Evolutionary conservation across 1,140 invertebrate genomes (phyloP), one percentile per base, ranked within the genome.

Genomic region (Macrosteles quadrilineatus): DNA sequence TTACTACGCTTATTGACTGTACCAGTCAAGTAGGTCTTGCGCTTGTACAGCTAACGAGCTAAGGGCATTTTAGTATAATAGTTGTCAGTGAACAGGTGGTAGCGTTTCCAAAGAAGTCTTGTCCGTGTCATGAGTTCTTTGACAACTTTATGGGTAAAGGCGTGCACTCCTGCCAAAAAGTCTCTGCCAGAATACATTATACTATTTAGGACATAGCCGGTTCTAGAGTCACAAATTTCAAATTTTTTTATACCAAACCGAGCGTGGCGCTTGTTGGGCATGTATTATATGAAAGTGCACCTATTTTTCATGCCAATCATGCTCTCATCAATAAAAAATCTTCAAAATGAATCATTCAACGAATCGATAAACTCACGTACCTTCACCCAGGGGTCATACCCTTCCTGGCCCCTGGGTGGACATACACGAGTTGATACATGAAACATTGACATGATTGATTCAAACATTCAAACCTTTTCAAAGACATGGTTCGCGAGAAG

Each of bases 201-300:
- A 30, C 27, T 32, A 19, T 68, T 32, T 3, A 68, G 21, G 21
- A 68, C 45, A 55, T 68, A 68, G 47, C 66, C 27, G 29, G 66
- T 53, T 29, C 27, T 29, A 19, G 19, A 25, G 17, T 68, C 66
- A 55, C 66, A 68, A 19, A 68, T 9, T 32, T 68, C 66, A 31
- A 68, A 68, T 53, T 68, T 53, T n/a, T 68, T 68, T 68, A 68
- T 55, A 2, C 66, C 66, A 55, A 29, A 68, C 19, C 45, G n/a
- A 53, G 66, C 66, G 25, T 68, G 65, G 19, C 65, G 19, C 30
- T 67, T 67, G 12, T 67, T 47, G 19, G 36, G 65, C 32, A 67
- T 67, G 47, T 68, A 68, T 36, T 55, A 25, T 19, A 68, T 68
- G 30, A 68, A 68, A 23, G 45, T 30, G 47, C 66, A 68, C 29